Evolutionary conservation across 2,113 vertebrate species (phyloP).

Genomic region (Agelaius phoeniceus): DNA sequence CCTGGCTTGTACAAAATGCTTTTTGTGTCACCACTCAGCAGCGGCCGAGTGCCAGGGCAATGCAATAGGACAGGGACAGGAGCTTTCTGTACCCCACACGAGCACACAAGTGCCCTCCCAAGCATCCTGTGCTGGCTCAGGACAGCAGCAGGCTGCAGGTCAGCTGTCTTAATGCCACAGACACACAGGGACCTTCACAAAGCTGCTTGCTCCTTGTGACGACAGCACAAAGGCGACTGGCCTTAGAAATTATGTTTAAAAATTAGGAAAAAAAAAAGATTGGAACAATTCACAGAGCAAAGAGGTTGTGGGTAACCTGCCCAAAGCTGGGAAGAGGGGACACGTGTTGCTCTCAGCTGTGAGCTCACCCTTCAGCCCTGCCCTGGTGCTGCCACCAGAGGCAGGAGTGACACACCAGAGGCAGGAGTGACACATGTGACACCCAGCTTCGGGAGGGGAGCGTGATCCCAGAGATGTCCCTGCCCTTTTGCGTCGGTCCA

Average conservation of each 20-base stretch:
- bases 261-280: accelerated
- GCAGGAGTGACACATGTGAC: not conserved
- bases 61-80: not conserved
- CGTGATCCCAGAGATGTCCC: not conserved
- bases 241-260: not conserved
- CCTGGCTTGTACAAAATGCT: not conserved
- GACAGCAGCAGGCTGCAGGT: not conserved
- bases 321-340: not conserved
- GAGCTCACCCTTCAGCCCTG: not conserved
- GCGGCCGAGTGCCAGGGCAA: not conserved
- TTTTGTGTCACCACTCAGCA: not conserved
- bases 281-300: not conserved
- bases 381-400: not conserved
- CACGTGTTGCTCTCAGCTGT: accelerated
- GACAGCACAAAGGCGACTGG: not conserved
- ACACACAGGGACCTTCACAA: not conserved
- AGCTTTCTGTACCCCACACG: not conserved
- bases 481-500: not conserved
- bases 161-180: not conserved
- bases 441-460: not conserved
- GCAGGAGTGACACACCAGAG: not conserved
- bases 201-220: not conserved
- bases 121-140: not conserved
- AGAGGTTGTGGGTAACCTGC: not conserved
- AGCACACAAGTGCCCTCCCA: not conserved